Evolutionary conservation across 2,113 vertebrate species (phyloP), one percentile per base, ranked within the genome.

Genomic region (Alaudala cheleensis): DNA sequence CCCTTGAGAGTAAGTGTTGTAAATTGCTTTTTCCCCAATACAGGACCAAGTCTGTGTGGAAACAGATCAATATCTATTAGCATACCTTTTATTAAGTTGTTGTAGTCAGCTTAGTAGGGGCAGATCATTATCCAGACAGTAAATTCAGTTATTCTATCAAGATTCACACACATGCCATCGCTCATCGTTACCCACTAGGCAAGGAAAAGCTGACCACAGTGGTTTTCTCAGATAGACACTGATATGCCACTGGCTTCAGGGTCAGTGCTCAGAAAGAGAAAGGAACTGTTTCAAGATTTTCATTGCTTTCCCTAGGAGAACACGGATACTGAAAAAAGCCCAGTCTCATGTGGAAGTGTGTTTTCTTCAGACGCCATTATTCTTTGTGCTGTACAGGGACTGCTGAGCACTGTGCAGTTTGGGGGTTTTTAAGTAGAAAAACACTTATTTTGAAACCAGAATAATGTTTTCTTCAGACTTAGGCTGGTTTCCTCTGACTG

Each of bases 111-210:
- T 72, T 71, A 61, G 21, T 77, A 80, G 71, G 79, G 85, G 21
- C 34, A 87, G 51, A 25, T 58, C 21, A 47, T 44, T 64, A n/a
- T 37, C 18, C 64, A 81, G 62, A 50, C 16, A 67, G 56, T 67
- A 70, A 86, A 78, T 78, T 73, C 29, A 42, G 8, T 81, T 81
- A 40, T 71, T 61, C 64, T 82, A 5, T 82, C 29, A 21, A 19
- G 39, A 74, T 54, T 62, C 47, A 39, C 19, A 85, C 56, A 40
- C 12, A 19, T 26, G 26, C 9, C 33, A 34, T 44, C 81, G 45
- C 42, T 76, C 53, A 14, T 28, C 0, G 0, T 37, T 73, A 57
- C n/a, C 18, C 47, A 37, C 17, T 2, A 51, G 33, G 31, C 42
- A 84, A 69, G 34, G 13, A 56, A 37, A 77, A 73, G n/a, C 33